Evolutionary conservation across 2,113 vertebrate genomes (phyloP), one percentile per base, ranked within the genome.

Genomic region (Potamarius usumacintae): DNA sequence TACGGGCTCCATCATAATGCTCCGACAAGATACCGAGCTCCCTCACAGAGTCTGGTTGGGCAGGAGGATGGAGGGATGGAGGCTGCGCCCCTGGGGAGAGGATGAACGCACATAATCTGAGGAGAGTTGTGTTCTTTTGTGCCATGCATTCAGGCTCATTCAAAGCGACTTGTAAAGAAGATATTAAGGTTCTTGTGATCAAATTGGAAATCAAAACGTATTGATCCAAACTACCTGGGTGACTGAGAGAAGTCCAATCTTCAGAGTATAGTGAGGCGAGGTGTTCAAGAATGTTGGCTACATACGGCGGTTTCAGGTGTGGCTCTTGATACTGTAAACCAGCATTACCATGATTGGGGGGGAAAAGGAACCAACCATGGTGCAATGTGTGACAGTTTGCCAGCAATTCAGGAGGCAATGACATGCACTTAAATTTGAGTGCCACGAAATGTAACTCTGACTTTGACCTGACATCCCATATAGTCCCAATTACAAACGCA

Each of bases 1-100:
- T n/a, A 78, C 30, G 50, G 85, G 84, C 87, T 89, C 57, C 62
- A 81, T 94, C 91, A 57, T 48, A 81, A 87, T 71, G 89, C 86
- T 88, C 79, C 53, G 85, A 86, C 79, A 74, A 69, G 85, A 87
- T 88, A 69, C 52, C 18, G 76, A 69, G 77, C 84, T 83, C 72
- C 83, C 84, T 94, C 90, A 62, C 72, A 18, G 42, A 76, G 82
- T 83, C 85, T 82, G 81, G 84, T 62, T 60, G 63, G 52, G 86
- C 80, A 81, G 74, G 84, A 53, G 58, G 65, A 77, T 34, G 57
- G 81, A 86, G 80, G 83, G 52, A 89, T 58, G 74, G 18, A 69
- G 10, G 58, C 82, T 18, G 27, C 58, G 82, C 50, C 72, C 58
- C 71, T 86, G 69, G 83, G 53, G 71, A 65, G 57, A 81, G 74